Evolutionary conservation across 2,113 vertebrate genomes (phyloP), one percentile per base, ranked within the genome.

Genomic region (Oncorhynchus mykiss): DNA sequence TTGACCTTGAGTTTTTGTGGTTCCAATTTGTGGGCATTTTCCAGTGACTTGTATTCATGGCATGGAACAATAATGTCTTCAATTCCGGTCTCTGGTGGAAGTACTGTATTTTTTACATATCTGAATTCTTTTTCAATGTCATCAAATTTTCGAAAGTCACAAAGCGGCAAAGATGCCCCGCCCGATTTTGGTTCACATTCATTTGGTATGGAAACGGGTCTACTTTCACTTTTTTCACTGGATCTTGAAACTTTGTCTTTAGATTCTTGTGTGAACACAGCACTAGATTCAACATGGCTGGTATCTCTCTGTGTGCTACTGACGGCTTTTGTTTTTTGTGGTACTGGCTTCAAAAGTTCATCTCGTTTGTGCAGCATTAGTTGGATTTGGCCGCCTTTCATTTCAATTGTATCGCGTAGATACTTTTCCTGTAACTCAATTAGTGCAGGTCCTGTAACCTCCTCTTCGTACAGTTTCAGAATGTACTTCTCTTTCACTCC

Each of bases 21-120:
- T 0, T 87, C 85, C 39, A 93, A 78, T 11, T 70, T 84, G 51
- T 88, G 48, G 1, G 88, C 93, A 24, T 0, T 85, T 59, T 70
- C 85, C 27, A 93, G 82, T 0, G 93, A 94, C 77, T 94, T 94
- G 66, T 92, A 94, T 83, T 94, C 93, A 3, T 93, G 93, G 8
- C 94, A 94, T 1, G 94, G 92, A 24, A 16, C 65, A 48, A 93
- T 92, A 76, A 94, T 77, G 77, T 85, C 70, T 31, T 3, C 78
- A 29, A 69, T 81, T 18, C 93, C 93, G 5, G 92, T 88, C 84
- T 94, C 93, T 62, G 94, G 93, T 72, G 39, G n/a, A 0, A 94
- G 90, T 0, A 93, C 67, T 29, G 20, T 71, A n/a, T 89, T 79
- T 74, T 82, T 92, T 39, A 92, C 90, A 0, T 95, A 95, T 3